Base-by-base conservation (phyloP, 2,113 vertebrate genomes). In the Pongo abelii region DNA sequence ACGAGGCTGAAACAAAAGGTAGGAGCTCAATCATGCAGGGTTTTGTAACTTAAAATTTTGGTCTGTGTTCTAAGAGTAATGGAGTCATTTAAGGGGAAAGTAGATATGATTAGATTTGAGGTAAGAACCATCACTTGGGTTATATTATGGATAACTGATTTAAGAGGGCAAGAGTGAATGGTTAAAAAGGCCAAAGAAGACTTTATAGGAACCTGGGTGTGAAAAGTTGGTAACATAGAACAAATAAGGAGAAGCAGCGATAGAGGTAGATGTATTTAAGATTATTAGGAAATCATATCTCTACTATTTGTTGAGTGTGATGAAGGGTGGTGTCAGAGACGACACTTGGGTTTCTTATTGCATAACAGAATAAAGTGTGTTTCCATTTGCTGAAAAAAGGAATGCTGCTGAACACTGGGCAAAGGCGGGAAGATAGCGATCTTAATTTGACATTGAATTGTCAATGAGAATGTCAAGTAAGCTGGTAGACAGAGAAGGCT, bases 201-300 rank as follows among this genome's bases (percentile, higher is more conserved):
- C 57, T 91, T 91, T 77, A 59, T 14, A 32, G 22, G 27, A 64
- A 57, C 12, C 38, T 2, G 11, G 27, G 52, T 74, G 3, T 70
- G 67, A 89, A 78, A 83, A 92, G 20, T 57, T 77, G 32, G 84
- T 55, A 75, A 23, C 14, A 22, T 84, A 50, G 25, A 89, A 69
- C 57, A 95, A 83, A 78, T 46, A 57, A 67, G 25, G 40, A 38
- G 32, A 96, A 79, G 88, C 48, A 16, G 43, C 59, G n/a, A 57
- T 52, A 84, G 35, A 94, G 72, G 50, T 59, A 2, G 18, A 52
- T 52, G 52, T 52, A 32, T 25, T 50, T 91, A 59, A 85, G 14
- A 55, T n/a, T 86, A 67, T 90, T 79, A 85, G 40, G 48, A 94
- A 92, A 12, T 85, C 87, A 84, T 43, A 74, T 85, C 40, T 94